These are phyloP conservation scores for Papilio polyxenes DNA, from an alignment of 1,140 invertebrate genomes.

Conservation along the genomic window DNA sequence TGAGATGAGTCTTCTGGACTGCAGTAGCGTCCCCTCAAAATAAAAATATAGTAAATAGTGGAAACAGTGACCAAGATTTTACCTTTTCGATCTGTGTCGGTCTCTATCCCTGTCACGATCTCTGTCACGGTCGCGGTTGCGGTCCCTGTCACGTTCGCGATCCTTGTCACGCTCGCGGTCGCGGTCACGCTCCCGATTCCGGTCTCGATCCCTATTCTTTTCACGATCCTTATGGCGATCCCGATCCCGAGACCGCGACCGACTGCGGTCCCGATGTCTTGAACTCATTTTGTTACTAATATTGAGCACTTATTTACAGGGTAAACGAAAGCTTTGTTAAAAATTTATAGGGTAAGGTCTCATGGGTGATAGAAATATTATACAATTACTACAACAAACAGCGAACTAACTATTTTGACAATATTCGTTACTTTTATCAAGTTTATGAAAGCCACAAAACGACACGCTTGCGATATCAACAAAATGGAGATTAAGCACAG, in stretches of 20 bases:
- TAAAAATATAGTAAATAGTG: constrained; percentile 40
- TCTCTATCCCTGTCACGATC: constrained; percentile 77
- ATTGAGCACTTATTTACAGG: constrained; percentile 3
- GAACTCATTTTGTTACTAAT: constrained; percentile 66
- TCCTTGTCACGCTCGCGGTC: constrained; percentile 69
- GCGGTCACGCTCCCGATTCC: constrained; percentile 50
- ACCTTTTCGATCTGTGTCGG: constrained; percentile 76
- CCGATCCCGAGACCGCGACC: constrained; percentile 58
- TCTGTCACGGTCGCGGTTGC: constrained; percentile 60
- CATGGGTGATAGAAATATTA: neutral
- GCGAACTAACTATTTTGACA: neutral
- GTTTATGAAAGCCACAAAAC: constrained; percentile 15
- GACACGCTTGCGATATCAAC: constrained; percentile 39
- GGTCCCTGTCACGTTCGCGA: constrained; percentile 65
- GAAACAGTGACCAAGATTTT: neutral
- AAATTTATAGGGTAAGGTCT: neutral
- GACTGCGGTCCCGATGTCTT: constrained; percentile 73
- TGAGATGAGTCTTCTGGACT: too few species aligned
- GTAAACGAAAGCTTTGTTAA: neutral
- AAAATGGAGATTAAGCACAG: constrained; percentile 39
- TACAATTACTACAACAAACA: neutral
- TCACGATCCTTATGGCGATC: constrained; percentile 73
- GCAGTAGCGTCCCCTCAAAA: neutral
- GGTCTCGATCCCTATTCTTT: constrained; percentile 72
- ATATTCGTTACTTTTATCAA: neutral